Evolutionary conservation across 2,888 invertebrate species (phyloP).

Genomic region (Sesia apiformis): DNA sequence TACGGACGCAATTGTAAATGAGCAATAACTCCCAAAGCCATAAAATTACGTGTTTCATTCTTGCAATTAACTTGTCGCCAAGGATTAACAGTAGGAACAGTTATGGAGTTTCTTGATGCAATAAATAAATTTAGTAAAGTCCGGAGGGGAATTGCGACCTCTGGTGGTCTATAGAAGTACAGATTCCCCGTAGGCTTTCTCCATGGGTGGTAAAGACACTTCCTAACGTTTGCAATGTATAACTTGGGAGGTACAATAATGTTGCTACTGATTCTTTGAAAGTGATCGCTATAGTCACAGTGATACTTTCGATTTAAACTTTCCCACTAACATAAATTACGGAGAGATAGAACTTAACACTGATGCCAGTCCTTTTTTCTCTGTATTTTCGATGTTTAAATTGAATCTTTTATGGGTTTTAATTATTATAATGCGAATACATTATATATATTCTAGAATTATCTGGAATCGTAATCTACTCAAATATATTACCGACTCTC

Average conservation of each 20-base stretch:
- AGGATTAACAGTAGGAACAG: constrained; percentile 26
- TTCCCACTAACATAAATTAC: too few species aligned
- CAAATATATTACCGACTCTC: too few species aligned
- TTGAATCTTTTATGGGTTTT: too few species aligned
- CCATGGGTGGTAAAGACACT: background rate
- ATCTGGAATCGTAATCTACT: too few species aligned
- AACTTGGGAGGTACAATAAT: background rate
- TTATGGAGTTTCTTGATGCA: constrained; percentile 15
- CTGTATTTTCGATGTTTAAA: too few species aligned
- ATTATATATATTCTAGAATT: too few species aligned
- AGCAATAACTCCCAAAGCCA: constrained; percentile 2
- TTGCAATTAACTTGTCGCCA: constrained; percentile 25
- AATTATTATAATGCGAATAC: too few species aligned
- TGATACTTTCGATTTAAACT: background rate
- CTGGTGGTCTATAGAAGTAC: constrained; percentile 13
- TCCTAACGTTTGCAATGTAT: background rate
- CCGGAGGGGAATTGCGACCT: constrained; percentile 15
- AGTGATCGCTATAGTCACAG: background rate
- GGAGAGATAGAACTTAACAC: too few species aligned
- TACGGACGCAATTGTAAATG: background rate
- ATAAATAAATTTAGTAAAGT: constrained; percentile 24
- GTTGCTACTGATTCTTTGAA: background rate
- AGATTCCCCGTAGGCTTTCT: background rate
- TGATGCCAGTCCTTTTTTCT: too few species aligned
- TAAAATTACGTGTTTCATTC: constrained; percentile 16